Evolutionary conservation across 1,140 invertebrate genomes (phyloP), one percentile per base, ranked within the genome.

Genomic region (Drosophila simulans): DNA sequence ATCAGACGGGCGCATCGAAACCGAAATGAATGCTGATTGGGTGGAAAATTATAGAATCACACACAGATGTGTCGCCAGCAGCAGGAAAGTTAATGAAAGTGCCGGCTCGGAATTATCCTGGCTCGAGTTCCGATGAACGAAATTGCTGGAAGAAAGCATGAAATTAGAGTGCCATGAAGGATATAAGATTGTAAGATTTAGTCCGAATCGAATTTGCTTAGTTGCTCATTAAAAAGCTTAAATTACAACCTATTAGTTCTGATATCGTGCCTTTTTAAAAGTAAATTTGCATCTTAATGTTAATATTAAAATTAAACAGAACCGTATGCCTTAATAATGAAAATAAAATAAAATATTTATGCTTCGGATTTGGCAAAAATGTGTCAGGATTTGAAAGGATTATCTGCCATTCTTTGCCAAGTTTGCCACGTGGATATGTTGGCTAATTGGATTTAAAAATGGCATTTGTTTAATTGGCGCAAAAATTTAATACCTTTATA

Each of bases 21-120:
- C 70, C 71, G 83, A 86, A 86, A 86, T 86, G 63, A 76, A 77
- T 55, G 70, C 76, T 56, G 65, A 68, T 65, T 84, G 52, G 45
- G 7, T 22, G 40, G 31, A 35, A 78, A 84, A 78, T 78, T 78
- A 53, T 43, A 65, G 75, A 51, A 64, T 65, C 51, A 46, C 63
- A 35, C 31, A 22, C 45, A 51, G 48, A 71, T 63, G 53, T 83
- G 80, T 84, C 80, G 60, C 80, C 54, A 17, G 10, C 48, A 27
- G 51, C 52, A 48, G 35, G 42, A 73, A 85, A 80, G 51, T 75
- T 57, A 80, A 72, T 60, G 80, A 84, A 84, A 83, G 80, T 83
- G 76, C 34, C 25, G 12, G 20, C 20, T 0, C 4, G 17, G 5
- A 56, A 56, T 55, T 70, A 56, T 70, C 51, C 66, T 55, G 52